These are phyloP conservation scores for Galeopterus variegatus DNA, from an alignment of 2,113 vertebrate species.

Conservation along the genomic window DNA sequence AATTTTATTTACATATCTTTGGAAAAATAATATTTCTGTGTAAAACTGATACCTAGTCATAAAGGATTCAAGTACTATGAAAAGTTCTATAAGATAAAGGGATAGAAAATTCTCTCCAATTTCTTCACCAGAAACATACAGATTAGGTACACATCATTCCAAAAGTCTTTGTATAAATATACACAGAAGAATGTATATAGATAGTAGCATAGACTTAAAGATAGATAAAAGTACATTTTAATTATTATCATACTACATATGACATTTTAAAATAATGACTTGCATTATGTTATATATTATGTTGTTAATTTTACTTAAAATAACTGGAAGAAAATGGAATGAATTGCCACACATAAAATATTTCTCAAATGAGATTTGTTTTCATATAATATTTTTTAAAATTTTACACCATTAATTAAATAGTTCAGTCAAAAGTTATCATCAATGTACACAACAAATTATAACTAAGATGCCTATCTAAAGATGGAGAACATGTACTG, in stretches of 20 bases:
- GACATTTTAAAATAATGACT: background rate
- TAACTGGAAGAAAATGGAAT: background rate
- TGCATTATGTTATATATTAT: background rate
- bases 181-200: background rate
- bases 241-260: background rate
- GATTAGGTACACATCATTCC: background rate
- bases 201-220: background rate
- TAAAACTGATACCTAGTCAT: background rate
- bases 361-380: background rate
- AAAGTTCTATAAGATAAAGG: background rate
- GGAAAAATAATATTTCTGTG: background rate
- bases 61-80: background rate
- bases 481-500: no score
- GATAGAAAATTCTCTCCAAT: background rate
- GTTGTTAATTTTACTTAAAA: background rate
- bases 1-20: background rate
- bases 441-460: no score
- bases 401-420: no score
- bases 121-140: background rate
- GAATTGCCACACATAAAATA: background rate
- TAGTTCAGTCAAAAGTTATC: no score
- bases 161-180: background rate
- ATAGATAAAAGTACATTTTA: background rate
- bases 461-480: no score
- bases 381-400: no score